These are phyloP conservation scores for Ceryle rudis DNA, from an alignment of 2,797 vertebrate species.

Conservation along the genomic window DNA sequence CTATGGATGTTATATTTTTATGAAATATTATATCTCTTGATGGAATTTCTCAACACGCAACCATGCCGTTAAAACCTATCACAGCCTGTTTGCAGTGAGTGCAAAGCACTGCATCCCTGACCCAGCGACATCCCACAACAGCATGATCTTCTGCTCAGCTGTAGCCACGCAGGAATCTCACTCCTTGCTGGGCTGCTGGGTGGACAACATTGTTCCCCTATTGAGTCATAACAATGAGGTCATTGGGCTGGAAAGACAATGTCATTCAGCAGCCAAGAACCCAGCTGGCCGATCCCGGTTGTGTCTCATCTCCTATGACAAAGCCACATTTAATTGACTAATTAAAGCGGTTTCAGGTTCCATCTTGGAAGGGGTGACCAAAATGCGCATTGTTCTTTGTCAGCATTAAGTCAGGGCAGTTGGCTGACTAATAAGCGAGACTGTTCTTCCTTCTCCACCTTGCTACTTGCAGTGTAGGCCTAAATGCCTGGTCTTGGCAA, in stretches of 20 bases:
- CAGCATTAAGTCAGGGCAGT: neutral
- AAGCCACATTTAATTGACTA: conserved; percentile 59
- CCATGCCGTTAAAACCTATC: neutral
- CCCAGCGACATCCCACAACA: neutral
- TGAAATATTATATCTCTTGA: neutral
- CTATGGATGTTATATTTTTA: neutral
- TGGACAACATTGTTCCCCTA: conserved; percentile 64
- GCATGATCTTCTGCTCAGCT: conserved; percentile 49
- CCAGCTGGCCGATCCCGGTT: conserved; percentile 50
- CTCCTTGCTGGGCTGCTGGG: conserved; percentile 63
- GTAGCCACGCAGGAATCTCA: conserved; percentile 12
- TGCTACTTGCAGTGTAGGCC: neutral
- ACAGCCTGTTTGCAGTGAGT: neutral
- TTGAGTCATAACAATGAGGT: conserved; percentile 69
- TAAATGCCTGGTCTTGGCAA: neutral
- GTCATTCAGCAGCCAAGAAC: conserved; percentile 68
- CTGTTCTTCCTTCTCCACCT: neutral
- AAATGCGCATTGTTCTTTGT: neutral
- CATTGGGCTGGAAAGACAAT: conserved; percentile 60
- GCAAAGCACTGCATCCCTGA: neutral
- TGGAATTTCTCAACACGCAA: neutral
- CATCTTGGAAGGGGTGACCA: conserved; percentile 32
- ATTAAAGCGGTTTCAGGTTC: conserved; percentile 38
- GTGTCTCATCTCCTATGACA: conserved; percentile 64
- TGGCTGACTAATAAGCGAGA: neutral